Base-by-base conservation (phyloP, 2,888 invertebrate genomes). In the Pseudeuparius sepicola region DNA sequence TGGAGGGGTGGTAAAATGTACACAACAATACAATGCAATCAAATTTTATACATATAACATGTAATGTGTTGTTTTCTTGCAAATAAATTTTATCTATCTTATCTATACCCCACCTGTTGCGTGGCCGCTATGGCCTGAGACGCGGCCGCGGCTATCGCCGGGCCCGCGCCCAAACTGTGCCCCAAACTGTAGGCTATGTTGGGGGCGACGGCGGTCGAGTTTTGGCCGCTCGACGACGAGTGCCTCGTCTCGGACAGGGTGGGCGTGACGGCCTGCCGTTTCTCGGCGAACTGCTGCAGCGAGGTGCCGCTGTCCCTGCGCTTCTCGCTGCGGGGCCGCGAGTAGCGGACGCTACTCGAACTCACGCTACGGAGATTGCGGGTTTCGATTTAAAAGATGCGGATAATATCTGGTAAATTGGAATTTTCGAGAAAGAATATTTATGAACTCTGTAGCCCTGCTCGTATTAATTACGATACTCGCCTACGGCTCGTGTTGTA, bases 51-150 rank as follows among this genome's bases (percentile, higher is more conserved):
- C n/a, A n/a, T n/a, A n/a, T n/a, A n/a, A n/a, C n/a, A n/a, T n/a
- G n/a, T n/a, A n/a, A n/a, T n/a, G n/a, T n/a, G n/a, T n/a, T n/a
- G n/a, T n/a, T n/a, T n/a, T n/a, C n/a, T n/a, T n/a, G n/a, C n/a
- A n/a, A n/a, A n/a, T n/a, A n/a, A n/a, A n/a, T n/a, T n/a, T n/a
- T n/a, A n/a, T n/a, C 13, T 16, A 27, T 16, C 13, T n/a, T 14
- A 23, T n/a, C 13, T 24, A 26, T 16, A 30, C 2, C 25, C 37
- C 57, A 78, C 78, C 70, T 86, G 86, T 53, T 94, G 93, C 2
- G 96, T 94, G 1, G 92, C 92, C 4, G 88, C 92, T 41, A 96
- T 93, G 0, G 94, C 94, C 59, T 94, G 92, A 13, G 90, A 90
- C 1, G 93, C 94, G 1, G 94, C 93, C 0, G 86, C 89, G 0